Base-by-base conservation (phyloP, 2,797 vertebrate species). In the Lophius americanus region DNA sequence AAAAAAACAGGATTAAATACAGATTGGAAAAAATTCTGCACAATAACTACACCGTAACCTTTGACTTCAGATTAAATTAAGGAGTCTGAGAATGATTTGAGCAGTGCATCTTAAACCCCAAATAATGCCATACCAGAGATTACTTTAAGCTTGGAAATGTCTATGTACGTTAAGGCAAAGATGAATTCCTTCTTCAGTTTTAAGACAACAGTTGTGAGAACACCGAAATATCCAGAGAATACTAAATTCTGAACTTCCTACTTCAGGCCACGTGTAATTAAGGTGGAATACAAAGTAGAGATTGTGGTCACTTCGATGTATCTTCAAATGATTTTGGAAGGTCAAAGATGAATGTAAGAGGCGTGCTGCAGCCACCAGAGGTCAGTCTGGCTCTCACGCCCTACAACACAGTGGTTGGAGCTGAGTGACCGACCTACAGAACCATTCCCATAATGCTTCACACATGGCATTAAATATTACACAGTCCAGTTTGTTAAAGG, bases 151-250 rank as follows among this genome's bases (percentile, higher is more conserved):
- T 43, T 70, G 63, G 74, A 88, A 86, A 89, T 85, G 71, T 87
- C 51, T 73, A 53, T 63, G 74, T 58, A 76, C 35, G 51, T 88
- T 83, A 87, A 89, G 87, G 90, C 79, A 88, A 71, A 83, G 70
- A 72, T 63, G 61, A 76, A 67, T 76, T 85, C 83, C 71, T 61
- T 81, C 80, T 59, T 81, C 59, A 59, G 50, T 9, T 38, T 84
- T 81, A 86, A 86, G 85, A 90, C 77, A 81, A 78, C 32, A 73
- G 63, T 73, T 72, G 63, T 75, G 70, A 82, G 48, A 47, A 62
- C 51, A 72, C 76, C 75, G 78, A 76, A 77, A 80, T 3, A 35
- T 56, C 73, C 61, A 74, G 62, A 70, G 54, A 83, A 66, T 52
- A 66, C 12, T 69, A 55, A 66, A 51, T 53, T 48, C 44, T 43